Conservation (phyloP, 2,888 invertebrate genomes). For the Cylindroiulus punctatus region DNA sequence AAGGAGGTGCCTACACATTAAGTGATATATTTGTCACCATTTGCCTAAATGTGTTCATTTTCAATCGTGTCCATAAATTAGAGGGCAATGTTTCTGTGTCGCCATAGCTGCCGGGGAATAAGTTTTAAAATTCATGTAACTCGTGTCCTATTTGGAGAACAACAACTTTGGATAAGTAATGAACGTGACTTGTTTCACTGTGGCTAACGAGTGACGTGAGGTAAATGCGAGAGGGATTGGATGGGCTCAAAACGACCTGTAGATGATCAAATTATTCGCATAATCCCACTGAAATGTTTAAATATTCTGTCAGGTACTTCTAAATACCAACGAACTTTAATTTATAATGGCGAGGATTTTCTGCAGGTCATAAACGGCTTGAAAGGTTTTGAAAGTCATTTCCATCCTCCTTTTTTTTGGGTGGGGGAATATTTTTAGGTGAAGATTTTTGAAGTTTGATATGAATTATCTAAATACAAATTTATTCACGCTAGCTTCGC, state of each 20-base stretch:
- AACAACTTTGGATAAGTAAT: not conserved
- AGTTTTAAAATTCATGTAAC: too few species aligned
- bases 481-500: not conserved
- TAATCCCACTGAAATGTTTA: too few species aligned
- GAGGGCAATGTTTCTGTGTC: conserved; percentile 6
- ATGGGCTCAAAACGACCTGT: too few species aligned
- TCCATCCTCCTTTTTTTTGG: not conserved
- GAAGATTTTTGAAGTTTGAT: not conserved
- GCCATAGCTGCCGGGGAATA: not conserved
- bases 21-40: not conserved
- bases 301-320: too few species aligned
- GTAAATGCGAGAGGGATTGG: too few species aligned
- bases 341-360: too few species aligned
- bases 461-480: not conserved
- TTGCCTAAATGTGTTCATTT: not conserved
- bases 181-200: not conserved
- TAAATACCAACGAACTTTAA: too few species aligned
- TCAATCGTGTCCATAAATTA: not conserved
- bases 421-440: too few species aligned
- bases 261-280: too few species aligned
- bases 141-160: not conserved
- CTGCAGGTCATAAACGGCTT: too few species aligned
- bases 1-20: not conserved
- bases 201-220: too few species aligned
- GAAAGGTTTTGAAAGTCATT: too few species aligned